Percentiles rank a stretch among this genome's conserved stretches.
These are phyloP conservation scores for Sussaba pulchella DNA, from an alignment of 2,888 invertebrate species.

Conservation along the genomic window DNA sequence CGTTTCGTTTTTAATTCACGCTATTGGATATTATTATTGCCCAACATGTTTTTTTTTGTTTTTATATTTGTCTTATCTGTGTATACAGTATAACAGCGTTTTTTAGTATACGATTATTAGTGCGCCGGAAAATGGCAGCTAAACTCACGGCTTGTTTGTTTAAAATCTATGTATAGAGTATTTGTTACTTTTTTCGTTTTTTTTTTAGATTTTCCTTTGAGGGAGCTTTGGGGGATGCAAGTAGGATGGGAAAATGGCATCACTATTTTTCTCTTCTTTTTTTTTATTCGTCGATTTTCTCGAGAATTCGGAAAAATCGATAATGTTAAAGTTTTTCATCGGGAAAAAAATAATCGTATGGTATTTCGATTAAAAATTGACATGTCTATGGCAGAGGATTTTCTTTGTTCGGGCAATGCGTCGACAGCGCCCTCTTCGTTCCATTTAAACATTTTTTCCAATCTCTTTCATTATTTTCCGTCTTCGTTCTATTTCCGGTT, in stretches of 20 bases:
- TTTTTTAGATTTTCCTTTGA: background rate
- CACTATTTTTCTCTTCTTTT: conserved; percentile 11
- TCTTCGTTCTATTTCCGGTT: background rate
- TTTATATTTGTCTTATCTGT: conserved; percentile 53
- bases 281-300: conserved; percentile 6
- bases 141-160: conserved; percentile 58
- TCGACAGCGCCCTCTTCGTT: conserved; percentile 1
- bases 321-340: conserved; percentile 30
- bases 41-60: conserved; percentile 58
- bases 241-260: conserved; percentile 43
- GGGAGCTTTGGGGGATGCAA: conserved; percentile 39
- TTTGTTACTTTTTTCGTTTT: conserved; percentile 4
- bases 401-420: conserved; percentile 17
- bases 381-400: conserved; percentile 59
- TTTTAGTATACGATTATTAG: conserved; percentile 57
- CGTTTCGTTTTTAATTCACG: conserved; percentile 42
- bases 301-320: conserved; percentile 36
- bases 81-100: conserved; percentile 55
- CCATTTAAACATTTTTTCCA: background rate
- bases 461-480: background rate
- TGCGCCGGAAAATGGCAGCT: conserved; percentile 61
- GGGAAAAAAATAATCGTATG: conserved; percentile 52
- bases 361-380: conserved; percentile 59
- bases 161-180: conserved; percentile 52
- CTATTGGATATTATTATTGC: conserved; percentile 62